phyloP scores from a whole-genome alignment of 2,797 vertebrate genomes.

The Myotis vivesi region DNA sequence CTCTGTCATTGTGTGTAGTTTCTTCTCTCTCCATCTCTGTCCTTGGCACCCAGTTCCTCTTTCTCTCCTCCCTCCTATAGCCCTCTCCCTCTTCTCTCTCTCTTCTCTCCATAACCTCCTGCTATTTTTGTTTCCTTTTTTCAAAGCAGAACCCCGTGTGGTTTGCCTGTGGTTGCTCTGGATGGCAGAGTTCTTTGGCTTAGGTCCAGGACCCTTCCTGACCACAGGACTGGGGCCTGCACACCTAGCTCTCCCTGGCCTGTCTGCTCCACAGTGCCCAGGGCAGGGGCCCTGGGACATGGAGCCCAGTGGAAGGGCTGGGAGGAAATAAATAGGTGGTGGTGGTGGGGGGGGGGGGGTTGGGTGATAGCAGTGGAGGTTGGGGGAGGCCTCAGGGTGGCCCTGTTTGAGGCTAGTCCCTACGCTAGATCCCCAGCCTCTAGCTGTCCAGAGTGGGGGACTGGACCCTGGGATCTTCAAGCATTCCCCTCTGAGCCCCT shows the following conservation, averaged over 20 bases:
- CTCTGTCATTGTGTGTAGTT: not conserved
- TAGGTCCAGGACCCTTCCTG: not conserved
- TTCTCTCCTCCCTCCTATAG: not conserved
- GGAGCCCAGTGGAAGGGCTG: not conserved
- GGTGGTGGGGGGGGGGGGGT: too few species aligned
- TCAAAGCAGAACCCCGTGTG: not conserved
- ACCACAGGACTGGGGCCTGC: not conserved
- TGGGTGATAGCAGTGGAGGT: too few species aligned
- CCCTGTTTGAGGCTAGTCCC: not conserved
- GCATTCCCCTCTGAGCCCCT: not conserved
- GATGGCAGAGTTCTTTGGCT: not conserved
- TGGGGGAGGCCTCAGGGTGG: not conserved
- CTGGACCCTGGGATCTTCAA: not conserved
- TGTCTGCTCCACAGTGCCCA: not conserved
- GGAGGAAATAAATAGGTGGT: not conserved
- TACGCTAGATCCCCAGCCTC: not conserved
- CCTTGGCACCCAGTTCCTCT: not conserved
- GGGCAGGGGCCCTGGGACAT: not conserved
- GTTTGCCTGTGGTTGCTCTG: not conserved
- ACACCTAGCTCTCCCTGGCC: not conserved
- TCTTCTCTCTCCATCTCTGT: not conserved
- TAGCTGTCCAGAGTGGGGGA: fast-evolving
- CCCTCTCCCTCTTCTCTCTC: too few species aligned
- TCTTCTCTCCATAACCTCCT: not conserved
- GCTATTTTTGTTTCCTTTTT: not conserved